phyloP scores from a whole-genome alignment of 2,113 vertebrate species.

The Brienomyrus brachyistius region DNA sequence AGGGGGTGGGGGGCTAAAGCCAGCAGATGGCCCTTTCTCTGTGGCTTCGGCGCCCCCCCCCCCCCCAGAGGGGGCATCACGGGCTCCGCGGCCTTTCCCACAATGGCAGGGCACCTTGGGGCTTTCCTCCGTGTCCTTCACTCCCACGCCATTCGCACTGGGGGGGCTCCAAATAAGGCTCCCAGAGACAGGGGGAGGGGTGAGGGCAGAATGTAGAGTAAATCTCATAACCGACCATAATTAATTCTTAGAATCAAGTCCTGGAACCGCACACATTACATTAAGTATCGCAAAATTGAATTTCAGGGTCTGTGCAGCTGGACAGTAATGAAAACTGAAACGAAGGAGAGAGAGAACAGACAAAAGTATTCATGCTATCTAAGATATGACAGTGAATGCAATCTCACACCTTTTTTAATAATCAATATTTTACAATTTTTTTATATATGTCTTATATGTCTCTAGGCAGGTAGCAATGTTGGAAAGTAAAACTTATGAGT shows the following conservation, averaged over 20 bases:
- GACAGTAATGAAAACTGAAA: background rate
- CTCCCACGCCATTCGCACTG: background rate
- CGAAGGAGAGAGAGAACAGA: background rate
- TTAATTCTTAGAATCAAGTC: background rate
- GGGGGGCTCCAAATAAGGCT: background rate
- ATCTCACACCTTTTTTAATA: background rate
- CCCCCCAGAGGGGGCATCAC: background rate
- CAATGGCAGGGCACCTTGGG: constrained; percentile 1
- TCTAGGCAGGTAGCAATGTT: background rate
- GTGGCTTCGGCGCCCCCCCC: background rate
- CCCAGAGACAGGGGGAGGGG: background rate
- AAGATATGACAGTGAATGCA: background rate
- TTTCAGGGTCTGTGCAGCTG: background rate
- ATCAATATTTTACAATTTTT: background rate
- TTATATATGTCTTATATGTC: background rate
- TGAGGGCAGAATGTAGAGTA: background rate
- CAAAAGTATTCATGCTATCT: background rate
- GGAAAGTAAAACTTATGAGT: background rate
- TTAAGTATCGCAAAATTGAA: background rate
- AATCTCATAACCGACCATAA: background rate
- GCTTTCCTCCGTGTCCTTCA: background rate
- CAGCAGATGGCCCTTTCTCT: constrained; percentile 3
- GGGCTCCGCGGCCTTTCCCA: background rate
- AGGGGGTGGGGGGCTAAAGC: background rate
- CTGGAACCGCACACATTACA: background rate